A percentile compares a stretch with the other conserved stretches of the same genome.
Conservation (phyloP, 2,888 invertebrate species). For the Mamestra brassicae region DNA sequence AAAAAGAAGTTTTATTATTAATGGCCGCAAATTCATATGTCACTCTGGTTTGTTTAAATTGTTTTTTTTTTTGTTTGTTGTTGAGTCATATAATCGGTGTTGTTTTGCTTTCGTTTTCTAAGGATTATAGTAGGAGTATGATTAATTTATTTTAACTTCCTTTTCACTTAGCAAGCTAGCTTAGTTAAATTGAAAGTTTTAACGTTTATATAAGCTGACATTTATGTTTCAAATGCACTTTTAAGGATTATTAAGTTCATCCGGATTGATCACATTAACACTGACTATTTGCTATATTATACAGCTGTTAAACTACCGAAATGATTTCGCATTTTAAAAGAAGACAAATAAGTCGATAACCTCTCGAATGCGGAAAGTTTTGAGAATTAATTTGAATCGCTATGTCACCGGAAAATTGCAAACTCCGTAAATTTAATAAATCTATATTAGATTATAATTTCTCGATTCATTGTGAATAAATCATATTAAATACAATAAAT, state of each 20-base stretch:
- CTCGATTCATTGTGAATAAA: no score
- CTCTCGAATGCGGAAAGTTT: background rate
- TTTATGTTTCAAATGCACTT: constrained; percentile 10
- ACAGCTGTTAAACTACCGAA: background rate
- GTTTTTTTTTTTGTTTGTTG: constrained; percentile 25
- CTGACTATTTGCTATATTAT: background rate
- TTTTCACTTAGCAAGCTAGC: constrained; percentile 14
- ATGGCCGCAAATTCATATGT: constrained; percentile 32
- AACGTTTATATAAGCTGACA: constrained; percentile 27
- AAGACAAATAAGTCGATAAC: no score
- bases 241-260: background rate
- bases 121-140: constrained; percentile 21
- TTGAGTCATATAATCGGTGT: constrained; percentile 3
- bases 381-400: background rate
- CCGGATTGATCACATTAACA: background rate
- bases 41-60: constrained; percentile 35
- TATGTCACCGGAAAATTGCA: no score
- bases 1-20: constrained; percentile 41
- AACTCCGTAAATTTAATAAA: no score
- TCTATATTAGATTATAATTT: no score
- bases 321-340: background rate
- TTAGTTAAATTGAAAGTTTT: constrained; percentile 15
- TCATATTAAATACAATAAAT: no score
- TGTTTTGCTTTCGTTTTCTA: constrained; percentile 44
- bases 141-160: constrained; percentile 23